Base-by-base conservation (phyloP, 2,797 vertebrate species). In the Anguilla megastoma region DNA sequence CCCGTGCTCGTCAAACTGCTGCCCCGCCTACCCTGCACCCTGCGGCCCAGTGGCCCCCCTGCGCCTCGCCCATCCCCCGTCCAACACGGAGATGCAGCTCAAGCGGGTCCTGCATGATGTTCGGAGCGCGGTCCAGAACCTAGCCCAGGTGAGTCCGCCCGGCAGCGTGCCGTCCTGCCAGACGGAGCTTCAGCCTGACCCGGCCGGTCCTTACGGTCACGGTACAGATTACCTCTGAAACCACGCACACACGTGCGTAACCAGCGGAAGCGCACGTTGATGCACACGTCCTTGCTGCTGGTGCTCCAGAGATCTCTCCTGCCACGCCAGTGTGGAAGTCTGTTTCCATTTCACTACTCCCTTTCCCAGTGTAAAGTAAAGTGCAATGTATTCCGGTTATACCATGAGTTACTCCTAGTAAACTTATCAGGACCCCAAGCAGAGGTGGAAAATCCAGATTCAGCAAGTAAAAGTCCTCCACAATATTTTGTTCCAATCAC, bases 81-180 rank as follows among this genome's bases (percentile, higher is more conserved):
- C 98, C 82, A 96, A 95, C 58, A 96, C 97, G 0, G 98, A 99
- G 94, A 97, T 98, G 97, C 98, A 99, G 91, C 94, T 99, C 48
- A 96, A 97, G 86, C 96, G 96, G 91, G 98, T 99, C 36, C 95
- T 99, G 24, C 97, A 99, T 0, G 98, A 99, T 84, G 99, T 99
- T 93, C 95, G 97, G 91, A 97, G 94, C 91, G 97, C 98, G 0
- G 95, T 99, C 86, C 97, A 98, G 90, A 97, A 96, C 93, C 95
- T 99, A 90, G 95, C 92, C 27, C 98, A 97, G 97, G 98, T 98
- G 94, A 91, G 93, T 4, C 24, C 50, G 21, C 5, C 56, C 10
- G 12, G 4, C 33, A 3, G 16, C 16, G 14, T 33, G 8, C 74
- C 14, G 1, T 36, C 33, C 30, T 12, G 4, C 14, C 33, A 41